Base-by-base conservation (phyloP, 2,113 vertebrate species). In the Eulacestoma nigropectus region DNA sequence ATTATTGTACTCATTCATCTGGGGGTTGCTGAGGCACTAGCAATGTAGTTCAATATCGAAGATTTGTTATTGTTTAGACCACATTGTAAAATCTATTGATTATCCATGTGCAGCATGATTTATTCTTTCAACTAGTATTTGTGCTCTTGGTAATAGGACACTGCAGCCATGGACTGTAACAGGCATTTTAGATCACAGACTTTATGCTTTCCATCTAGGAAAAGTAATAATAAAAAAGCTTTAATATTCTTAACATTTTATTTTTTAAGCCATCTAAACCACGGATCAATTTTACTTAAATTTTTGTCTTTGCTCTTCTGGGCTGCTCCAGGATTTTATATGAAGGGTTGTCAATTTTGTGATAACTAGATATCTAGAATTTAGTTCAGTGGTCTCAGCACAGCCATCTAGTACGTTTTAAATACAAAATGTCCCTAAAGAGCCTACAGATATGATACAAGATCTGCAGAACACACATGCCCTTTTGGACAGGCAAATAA, bases 51-150 rank as follows among this genome's bases (percentile, higher is more conserved):
- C n/a, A 80, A 2, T 85, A 44, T 25, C 35, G 16, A 86, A 90
- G 64, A 42, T 91, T 91, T 91, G 30, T 62, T 93, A 74, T 13
- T 91, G 52, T 80, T 77, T 82, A 79, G 53, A 69, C 19, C 33
- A 64, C 22, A n/a, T 69, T 95, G 33, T 93, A 86, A 90, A 89
- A 89, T 85, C 35, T 72, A 76, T 82, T 95, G 82, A 79, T 96
- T 96, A 84, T 81, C 77, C 11, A 41, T 62, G 22, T 70, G 44
- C 62, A 53, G 39, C 64, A 56, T 67, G 73, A 77, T 93, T 96
- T 96, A 73, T 85, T 94, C 13, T 93, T 97, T 87, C 70, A 68
- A 59, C 9, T 89, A 91, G 10, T 94, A 49, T 94, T 91, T 96
- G 22, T 72, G 52, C 73, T 70, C 15, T 88, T 49, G 53, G 30